Base-by-base conservation (phyloP, 2,113 vertebrate species). In the Myodes glareolus region DNA sequence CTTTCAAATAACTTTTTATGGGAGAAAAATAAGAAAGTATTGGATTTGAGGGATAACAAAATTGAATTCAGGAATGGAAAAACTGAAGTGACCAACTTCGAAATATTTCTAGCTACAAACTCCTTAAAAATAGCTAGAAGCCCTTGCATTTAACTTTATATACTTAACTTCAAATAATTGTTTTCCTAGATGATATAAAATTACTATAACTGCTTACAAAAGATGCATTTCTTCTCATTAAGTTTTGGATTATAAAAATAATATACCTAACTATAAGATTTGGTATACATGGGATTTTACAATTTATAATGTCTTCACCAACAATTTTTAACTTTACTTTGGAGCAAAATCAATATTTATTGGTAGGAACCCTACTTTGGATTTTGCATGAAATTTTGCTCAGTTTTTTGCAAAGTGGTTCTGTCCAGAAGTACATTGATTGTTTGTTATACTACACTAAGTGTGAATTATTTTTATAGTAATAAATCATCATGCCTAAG, bases 21-120 rank as follows among this genome's bases (percentile, higher is more conserved):
- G 58, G 90, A 50, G 58, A 73, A 93, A 61, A 36, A 47, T 27
- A 36, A 92, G 21, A 33, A 88, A 72, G 14, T 11, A 13, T 45
- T 95, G 10, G 31, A 68, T 76, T 84, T 89, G 27, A 13, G 25
- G 25, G 6, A 87, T 92, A 92, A 25, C 90, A 97, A 95, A 77
- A 88, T 8, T 27, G 82, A 96, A 88, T 31, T 85, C 7, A 3
- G 78, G 0, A 63, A 36, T 82, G 4, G 58, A 58, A 91, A 93
- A 96, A 70, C 52, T 70, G 52, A 87, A 92, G 58, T 65, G 42
- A 81, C 55, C 8, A 81, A 33, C 55, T 58, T 33, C 5, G 12
- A 4, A 33, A 33, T n/a, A 88, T 65, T 93, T 96, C 31, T 94
- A 50, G n/a, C 14, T 89, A 42, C 7, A 85, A 25, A 45, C 1